phyloP scores from a whole-genome alignment of 2,797 vertebrate genomes.

The Eulemur albifrons region DNA sequence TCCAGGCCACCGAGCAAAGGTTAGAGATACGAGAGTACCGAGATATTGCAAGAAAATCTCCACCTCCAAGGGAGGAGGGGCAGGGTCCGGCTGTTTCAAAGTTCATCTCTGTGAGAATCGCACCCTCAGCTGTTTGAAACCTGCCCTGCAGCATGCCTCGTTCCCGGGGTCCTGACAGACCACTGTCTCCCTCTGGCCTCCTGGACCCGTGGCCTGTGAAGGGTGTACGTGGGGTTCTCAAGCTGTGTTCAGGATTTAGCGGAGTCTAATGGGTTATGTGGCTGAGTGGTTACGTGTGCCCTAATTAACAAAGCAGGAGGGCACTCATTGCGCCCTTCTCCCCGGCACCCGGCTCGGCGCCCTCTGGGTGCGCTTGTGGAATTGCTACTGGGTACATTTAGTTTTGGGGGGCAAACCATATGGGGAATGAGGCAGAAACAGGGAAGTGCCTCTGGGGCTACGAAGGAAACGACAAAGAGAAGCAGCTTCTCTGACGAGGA shows the following conservation, averaged over 20 bases:
- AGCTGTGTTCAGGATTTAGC: not conserved
- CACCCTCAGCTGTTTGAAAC: not conserved
- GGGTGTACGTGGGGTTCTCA: not conserved
- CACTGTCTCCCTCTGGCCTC: not conserved
- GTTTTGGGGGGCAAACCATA: not conserved
- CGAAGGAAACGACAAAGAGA: not conserved
- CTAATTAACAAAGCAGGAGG: not conserved
- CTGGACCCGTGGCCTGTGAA: not conserved
- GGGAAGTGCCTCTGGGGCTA: not conserved
- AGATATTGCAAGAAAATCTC: not conserved
- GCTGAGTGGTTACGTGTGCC: not conserved
- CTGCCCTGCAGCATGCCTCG: accelerated
- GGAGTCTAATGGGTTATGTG: not conserved
- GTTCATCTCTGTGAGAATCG: not conserved
- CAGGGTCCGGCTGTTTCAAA: not conserved
- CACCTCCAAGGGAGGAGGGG: accelerated
- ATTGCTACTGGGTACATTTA: not conserved
- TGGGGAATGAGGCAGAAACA: not conserved
- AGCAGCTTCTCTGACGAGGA: not conserved
- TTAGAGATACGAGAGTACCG: too few species aligned
- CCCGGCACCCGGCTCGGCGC: not conserved
- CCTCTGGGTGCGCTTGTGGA: not conserved
- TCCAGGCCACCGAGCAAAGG: not conserved
- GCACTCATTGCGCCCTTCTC: not conserved
- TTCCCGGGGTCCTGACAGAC: not conserved